Base-by-base conservation (phyloP, 2,113 vertebrate species). In the Osmerus mordax region DNA sequence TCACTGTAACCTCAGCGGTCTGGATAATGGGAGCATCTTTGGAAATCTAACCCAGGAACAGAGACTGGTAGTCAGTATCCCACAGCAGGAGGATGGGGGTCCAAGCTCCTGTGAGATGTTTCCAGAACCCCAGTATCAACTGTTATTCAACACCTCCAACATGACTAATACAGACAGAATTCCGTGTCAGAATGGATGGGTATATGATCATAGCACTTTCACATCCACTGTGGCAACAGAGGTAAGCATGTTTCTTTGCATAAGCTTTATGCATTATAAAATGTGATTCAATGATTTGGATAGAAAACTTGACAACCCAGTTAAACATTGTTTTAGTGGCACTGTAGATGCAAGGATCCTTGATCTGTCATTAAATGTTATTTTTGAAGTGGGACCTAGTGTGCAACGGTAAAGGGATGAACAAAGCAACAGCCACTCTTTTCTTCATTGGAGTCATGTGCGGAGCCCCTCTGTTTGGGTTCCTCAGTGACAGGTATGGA, bases 361-460 rank as follows among this genome's bases (percentile, higher is more conserved):
- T 36, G 5, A 36, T 36, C 41, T 11, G 8, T 47, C 19, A 21
- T 56, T 19, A 15, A 21, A 15, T 51, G 16, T 8, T 68, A 60
- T 69, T 21, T 83, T 74, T 77, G 47, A 87, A 98, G 95, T 96
- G 95, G 95, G 92, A 97, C 84, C 92, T 98, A 0, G 94, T 98
- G 71, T 97, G 96, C 3, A 85, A 91, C 72, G 92, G 79, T 66
- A 96, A 92, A n/a, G 86, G 91, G 69, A 85, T 96, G 85, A 95
- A 93, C 79, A 93, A 91, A 75, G 90, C 87, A 0, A 85, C 90
- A 0, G 94, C 92, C 18, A 96, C 95, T 14, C 80, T 93, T 74
- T 98, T 97, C 84, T 97, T 96, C 69, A 59, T 88, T 0, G 95
- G 95, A 0, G 92, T 96, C 25, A 95, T 95, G 7, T 4, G 84